Conservation (phyloP, 2,113 vertebrate genomes). For the Phycodurus eques region DNA sequence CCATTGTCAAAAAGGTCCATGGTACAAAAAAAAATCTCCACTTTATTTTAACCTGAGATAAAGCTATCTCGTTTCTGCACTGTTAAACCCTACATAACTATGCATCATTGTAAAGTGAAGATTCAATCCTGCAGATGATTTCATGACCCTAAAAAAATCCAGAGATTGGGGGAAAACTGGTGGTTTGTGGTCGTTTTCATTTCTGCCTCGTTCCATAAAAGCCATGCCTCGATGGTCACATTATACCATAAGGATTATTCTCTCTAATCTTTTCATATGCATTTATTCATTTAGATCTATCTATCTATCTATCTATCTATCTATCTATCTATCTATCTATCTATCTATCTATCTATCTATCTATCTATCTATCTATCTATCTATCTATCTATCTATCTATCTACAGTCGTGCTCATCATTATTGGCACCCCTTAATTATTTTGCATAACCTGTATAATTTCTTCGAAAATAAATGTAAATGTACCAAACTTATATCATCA, state of each 20-base stretch:
- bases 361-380: not conserved
- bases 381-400: not conserved
- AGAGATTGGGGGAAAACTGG: not conserved
- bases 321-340: not conserved
- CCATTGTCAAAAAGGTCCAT: too few relatives aligned
- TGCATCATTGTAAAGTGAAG: not conserved
- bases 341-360: not conserved
- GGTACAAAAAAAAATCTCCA: too few relatives aligned
- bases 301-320: not conserved
- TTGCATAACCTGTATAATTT: too few relatives aligned
- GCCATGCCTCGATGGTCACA: not conserved
- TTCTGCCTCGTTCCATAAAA: not conserved
- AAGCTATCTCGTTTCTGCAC: not conserved
- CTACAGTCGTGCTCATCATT: not conserved
- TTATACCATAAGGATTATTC: not conserved
- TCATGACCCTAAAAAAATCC: not conserved
- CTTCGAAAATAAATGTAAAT: too few relatives aligned
- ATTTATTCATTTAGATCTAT: not conserved
- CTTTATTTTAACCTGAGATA: not conserved
- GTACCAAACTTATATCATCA: too few relatives aligned
- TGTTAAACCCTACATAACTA: not conserved
- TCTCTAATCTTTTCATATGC: constrained; percentile 1
- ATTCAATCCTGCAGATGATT: not conserved
- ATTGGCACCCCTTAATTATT: too few relatives aligned
- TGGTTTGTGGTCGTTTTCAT: not conserved